These are phyloP conservation scores for Isichthys henryi DNA, from an alignment of 2,113 vertebrate genomes.

Conservation along the genomic window DNA sequence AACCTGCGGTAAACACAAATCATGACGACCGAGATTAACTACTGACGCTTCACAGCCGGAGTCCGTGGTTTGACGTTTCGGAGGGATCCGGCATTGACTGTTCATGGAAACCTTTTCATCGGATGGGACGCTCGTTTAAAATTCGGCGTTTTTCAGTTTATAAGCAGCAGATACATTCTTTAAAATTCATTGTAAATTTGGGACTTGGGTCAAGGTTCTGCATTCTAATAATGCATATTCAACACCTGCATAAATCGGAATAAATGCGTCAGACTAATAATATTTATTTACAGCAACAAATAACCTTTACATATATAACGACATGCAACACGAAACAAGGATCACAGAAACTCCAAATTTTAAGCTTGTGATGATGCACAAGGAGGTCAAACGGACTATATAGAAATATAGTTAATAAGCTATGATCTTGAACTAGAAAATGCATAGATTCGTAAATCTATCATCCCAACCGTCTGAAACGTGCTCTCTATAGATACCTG, in stretches of 20 bases:
- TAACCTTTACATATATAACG: neutral
- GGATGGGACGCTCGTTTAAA: neutral
- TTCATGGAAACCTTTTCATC: neutral
- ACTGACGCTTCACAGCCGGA: neutral
- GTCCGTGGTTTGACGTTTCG: neutral
- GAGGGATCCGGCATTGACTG: neutral
- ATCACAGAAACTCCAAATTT: neutral
- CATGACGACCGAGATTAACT: neutral
- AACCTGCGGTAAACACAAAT: neutral
- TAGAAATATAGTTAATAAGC: neutral
- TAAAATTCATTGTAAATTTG: neutral
- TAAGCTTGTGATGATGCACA: neutral
- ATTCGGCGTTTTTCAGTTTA: neutral
- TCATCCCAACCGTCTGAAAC: neutral
- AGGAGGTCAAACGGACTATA: neutral
- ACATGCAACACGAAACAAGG: neutral
- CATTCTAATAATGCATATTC: neutral
- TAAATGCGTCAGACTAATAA: neutral
- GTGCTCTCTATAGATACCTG: neutral
- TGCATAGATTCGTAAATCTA: neutral
- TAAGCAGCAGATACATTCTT: neutral
- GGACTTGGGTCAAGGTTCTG: neutral
- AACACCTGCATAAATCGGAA: neutral
- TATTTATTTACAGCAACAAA: neutral
- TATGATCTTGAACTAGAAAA: neutral